Evolutionary conservation across 2,888 invertebrate species (phyloP).

Genomic region (Carterocephalus palaemon): DNA sequence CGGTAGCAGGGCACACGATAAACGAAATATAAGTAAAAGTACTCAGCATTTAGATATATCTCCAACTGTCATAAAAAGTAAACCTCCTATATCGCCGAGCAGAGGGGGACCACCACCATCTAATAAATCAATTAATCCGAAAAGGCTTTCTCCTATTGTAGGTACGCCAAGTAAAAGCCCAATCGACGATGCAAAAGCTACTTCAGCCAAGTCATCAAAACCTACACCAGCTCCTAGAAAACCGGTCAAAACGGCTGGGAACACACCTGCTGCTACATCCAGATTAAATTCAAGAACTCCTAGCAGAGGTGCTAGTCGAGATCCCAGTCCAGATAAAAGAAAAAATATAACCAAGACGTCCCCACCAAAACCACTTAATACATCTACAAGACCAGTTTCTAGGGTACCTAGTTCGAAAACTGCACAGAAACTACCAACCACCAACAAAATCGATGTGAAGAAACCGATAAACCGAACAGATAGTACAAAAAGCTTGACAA

Average conservation of each 20-base stretch:
- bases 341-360: slow-evolving; percentile 41
- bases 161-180: slow-evolving; percentile 75
- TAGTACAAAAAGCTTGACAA: slow-evolving; percentile 63
- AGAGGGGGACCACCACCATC: slow-evolving; percentile 71
- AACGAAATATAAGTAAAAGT: slow-evolving; percentile 62
- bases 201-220: slow-evolving; percentile 54
- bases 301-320: slow-evolving; percentile 63
- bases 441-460: slow-evolving; percentile 54
- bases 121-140: slow-evolving; percentile 64
- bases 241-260: slow-evolving; percentile 55
- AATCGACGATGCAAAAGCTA: slow-evolving; percentile 57
- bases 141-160: slow-evolving; percentile 72
- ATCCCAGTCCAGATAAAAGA: slow-evolving; percentile 67
- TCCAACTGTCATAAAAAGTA: slow-evolving; percentile 62
- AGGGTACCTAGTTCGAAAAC: slow-evolving; percentile 55
- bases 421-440: slow-evolving; percentile 48
- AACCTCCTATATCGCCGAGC: slow-evolving; percentile 72
- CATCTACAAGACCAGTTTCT: slow-evolving; percentile 45
- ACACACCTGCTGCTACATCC: slow-evolving; percentile 62
- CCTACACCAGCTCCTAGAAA: slow-evolving; percentile 51
- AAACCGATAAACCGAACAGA: slow-evolving; percentile 64
- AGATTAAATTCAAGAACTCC: slow-evolving; percentile 67
- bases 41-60: slow-evolving; percentile 61
- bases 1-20: slow-evolving; percentile 64
- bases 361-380: slow-evolving; percentile 39